Evolutionary conservation across 2,888 invertebrate species (phyloP).

Genomic region (Helicoverpa assulta): DNA sequence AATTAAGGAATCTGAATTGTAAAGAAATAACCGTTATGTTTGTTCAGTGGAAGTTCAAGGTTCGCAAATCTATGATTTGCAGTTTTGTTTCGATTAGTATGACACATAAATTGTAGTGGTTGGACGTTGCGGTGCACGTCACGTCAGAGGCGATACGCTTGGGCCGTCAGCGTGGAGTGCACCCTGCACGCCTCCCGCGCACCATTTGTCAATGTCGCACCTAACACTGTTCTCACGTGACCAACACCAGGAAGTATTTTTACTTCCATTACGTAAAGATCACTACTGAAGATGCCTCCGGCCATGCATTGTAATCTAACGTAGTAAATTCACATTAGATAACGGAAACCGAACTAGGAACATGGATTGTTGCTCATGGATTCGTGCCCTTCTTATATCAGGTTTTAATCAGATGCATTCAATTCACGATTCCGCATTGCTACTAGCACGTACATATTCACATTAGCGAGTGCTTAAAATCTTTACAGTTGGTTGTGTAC

Average conservation of each 20-base stretch:
- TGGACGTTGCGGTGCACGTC: slow-evolving; percentile 44
- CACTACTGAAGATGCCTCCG: slow-evolving; percentile 76
- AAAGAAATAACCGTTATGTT: slow-evolving; percentile 57
- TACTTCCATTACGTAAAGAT: slow-evolving; percentile 83
- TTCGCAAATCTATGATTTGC: slow-evolving; percentile 68
- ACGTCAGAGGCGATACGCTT: slow-evolving; percentile 37
- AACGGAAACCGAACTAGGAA: slow-evolving; percentile 79
- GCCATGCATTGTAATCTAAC: slow-evolving; percentile 77
- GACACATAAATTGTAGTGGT: slow-evolving; percentile 65
- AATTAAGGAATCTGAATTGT: slow-evolving; percentile 53
- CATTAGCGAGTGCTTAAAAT: slow-evolving; percentile 50
- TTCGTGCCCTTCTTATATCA: slow-evolving; percentile 80
- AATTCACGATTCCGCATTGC: slow-evolving; percentile 68
- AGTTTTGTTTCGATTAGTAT: slow-evolving; percentile 69
- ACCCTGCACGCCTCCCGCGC: slow-evolving; percentile 66
- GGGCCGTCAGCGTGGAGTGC: slow-evolving; percentile 30
- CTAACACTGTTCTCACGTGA: slow-evolving; percentile 80
- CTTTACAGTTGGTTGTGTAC: slow-evolving; percentile 26
- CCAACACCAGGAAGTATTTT: slow-evolving; percentile 80
- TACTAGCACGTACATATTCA: slow-evolving; percentile 54
- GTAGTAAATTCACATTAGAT: slow-evolving; percentile 85
- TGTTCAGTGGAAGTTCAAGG: slow-evolving; percentile 61
- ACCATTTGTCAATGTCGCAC: slow-evolving; percentile 82
- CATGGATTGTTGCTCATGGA: slow-evolving; percentile 80
- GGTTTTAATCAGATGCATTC: slow-evolving; percentile 73